Evolutionary conservation across 2,888 invertebrate species (phyloP), one percentile per base, ranked within the genome.

Genomic region (Dichetophora obliterata): DNA sequence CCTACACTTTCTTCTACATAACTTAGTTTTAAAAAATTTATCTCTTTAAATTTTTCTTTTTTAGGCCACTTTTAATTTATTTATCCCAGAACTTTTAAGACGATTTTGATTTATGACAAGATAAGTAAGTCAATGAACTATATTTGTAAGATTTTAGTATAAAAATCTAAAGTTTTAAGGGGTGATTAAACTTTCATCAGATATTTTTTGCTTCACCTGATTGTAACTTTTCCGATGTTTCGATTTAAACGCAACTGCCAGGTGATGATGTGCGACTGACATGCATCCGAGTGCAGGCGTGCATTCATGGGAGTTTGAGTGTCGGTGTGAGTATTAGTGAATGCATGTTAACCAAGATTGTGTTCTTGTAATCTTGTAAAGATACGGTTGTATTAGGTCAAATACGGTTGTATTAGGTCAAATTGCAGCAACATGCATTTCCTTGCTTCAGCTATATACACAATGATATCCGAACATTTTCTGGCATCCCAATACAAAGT

Each of bases 211-310:
- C 8, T 6, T 1, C 8, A 8, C 37, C 8, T 37, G 37, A 4
- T 37, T 4, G 5, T 4, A 37, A 37, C 22, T n/a, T n/a, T 57
- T 24, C 1, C n/a, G 24, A 14, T 24, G 14, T 24, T 24, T 14
- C 24, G 24, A 37, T 65, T 65, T 11, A 65, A 14, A 6, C 24
- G 22, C 16, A 48, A 2, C 48, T 24, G 48, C 48, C 69, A 75
- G 63, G 63, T 75, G 75, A 57, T 77, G 75, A 70, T 70, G 74
- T 77, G 75, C 37, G 43, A 54, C 75, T 57, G 52, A 50, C 63
- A 31, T 31, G 34, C 54, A 16, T 57, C 31, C 57, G 34, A 50
- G 50, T 22, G 75, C 24, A 63, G 69, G 16, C 27, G 63, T 37
- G 50, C 48, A 61, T 59, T 8, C 16, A 31, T 69, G 11, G n/a